Evolutionary conservation across 2,797 vertebrate species (phyloP).

Genomic region (Acomys russatus): DNA sequence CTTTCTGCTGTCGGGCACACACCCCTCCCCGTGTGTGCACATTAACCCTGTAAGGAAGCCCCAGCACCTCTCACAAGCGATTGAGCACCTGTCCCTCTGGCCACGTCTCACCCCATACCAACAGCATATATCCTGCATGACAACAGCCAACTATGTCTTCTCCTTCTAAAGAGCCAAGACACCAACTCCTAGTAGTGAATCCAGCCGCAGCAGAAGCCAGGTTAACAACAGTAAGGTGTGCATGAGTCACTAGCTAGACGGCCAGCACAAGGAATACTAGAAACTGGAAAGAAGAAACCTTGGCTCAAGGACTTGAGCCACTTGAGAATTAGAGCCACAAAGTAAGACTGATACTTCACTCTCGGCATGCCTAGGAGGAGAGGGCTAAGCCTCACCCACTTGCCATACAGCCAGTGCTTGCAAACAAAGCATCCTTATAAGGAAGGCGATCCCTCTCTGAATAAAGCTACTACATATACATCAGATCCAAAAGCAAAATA

Average conservation of each 20-base stretch:
- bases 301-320: not conserved
- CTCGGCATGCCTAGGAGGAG: not conserved
- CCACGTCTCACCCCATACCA: not conserved
- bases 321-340: not conserved
- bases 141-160: not conserved
- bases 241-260: not conserved
- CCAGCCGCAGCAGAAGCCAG: too few species aligned
- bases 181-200: not conserved
- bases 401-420: too few species aligned
- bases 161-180: too few species aligned
- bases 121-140: not conserved
- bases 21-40: accelerated
- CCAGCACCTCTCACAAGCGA: not conserved
- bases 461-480: not conserved
- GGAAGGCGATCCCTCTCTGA: not conserved
- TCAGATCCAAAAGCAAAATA: not conserved
- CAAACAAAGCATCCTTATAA: accelerated
- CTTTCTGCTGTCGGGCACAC: accelerated
- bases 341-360: not conserved
- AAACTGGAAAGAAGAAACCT: not conserved
- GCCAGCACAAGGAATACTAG: not conserved
- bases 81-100: not conserved
- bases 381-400: not conserved
- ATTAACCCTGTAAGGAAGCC: not conserved
- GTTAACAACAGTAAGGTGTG: not conserved